Conservation (phyloP, 2,797 vertebrate species). For the Halcyon badia region DNA sequence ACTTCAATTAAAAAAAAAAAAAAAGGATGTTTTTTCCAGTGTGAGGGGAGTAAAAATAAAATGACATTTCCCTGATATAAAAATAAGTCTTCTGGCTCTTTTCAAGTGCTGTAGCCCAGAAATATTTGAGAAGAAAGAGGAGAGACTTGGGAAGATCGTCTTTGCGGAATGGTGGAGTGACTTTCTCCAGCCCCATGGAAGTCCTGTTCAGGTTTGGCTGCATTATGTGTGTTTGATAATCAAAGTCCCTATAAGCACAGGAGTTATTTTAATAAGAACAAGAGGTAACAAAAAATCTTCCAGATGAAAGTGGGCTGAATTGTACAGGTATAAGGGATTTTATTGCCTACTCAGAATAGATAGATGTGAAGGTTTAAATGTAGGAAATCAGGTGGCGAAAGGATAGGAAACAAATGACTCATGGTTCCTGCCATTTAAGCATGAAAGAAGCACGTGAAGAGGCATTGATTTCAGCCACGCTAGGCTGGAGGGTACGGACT, state of each 20-base stretch:
- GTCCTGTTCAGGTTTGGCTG: neutral
- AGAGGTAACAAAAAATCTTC: neutral
- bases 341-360: neutral
- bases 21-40: neutral
- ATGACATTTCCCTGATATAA: constrained; percentile 12
- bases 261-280: neutral
- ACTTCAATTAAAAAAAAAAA: neutral
- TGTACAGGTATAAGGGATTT: neutral
- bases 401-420: neutral
- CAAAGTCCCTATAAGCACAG: neutral
- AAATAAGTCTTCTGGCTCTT: constrained; percentile 22
- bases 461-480: constrained; percentile 38
- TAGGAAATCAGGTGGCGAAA: constrained; percentile 13
- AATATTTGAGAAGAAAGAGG: neutral
- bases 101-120: neutral
- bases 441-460: neutral
- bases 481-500: constrained; percentile 10
- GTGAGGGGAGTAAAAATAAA: constrained; percentile 25
- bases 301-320: neutral
- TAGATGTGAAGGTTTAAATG: neutral
- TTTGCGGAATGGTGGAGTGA: neutral
- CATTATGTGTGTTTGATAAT: neutral
- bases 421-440: constrained; percentile 20
- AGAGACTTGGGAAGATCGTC: neutral
- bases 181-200: neutral